Base-by-base conservation (phyloP, 2,888 invertebrate species). In the Dyspetes luteomarginatus region DNA sequence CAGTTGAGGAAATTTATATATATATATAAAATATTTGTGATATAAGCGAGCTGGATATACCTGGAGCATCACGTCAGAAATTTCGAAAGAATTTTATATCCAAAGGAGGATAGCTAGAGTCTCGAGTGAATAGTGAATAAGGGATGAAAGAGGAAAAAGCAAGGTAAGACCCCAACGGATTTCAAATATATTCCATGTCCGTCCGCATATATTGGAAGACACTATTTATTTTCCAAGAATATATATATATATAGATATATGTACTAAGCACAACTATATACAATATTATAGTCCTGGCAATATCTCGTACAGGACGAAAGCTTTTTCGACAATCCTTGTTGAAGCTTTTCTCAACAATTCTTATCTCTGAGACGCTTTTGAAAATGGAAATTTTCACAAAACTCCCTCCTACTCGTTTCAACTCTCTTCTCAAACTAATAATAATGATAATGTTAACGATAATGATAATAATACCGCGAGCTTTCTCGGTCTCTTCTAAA, bases 181-280 rank as follows among this genome's bases (percentile, higher is more conserved):
- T 72, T 80, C 71, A 67, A 72, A 75, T 80, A 75, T 67, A 80
- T 75, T 72, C 68, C 43, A 50, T 60, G 43, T 56, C 22, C 52
- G 52, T 43, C 60, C 19, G 45, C 55, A 55, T 80, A 67, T 67
- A 71, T 75, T 45, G 71, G 36, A 65, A 52, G 19, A 65, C n/a
- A 28, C 58, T 80, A 74, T 80, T 80, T 75, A 75, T 67, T 71
- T 72, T 60, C 36, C 71, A 58, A 43, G n/a, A 65, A 56, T 41
- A 24, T 43, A 17, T 68, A 58, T 36, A 41, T 56, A 22, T 28
- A 17, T 65, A 12, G 7, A 12, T 30, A 19, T 9, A 64, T 12
- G 26, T 9, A 17, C 60, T 12, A 36, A 43, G 9, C 15, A 0
- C 3, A 28, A 4, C 45, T 26, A 17, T 56, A 9, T 5, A 17